Conservation (phyloP, 2,888 invertebrate species). For the Cephonodes hylas region DNA sequence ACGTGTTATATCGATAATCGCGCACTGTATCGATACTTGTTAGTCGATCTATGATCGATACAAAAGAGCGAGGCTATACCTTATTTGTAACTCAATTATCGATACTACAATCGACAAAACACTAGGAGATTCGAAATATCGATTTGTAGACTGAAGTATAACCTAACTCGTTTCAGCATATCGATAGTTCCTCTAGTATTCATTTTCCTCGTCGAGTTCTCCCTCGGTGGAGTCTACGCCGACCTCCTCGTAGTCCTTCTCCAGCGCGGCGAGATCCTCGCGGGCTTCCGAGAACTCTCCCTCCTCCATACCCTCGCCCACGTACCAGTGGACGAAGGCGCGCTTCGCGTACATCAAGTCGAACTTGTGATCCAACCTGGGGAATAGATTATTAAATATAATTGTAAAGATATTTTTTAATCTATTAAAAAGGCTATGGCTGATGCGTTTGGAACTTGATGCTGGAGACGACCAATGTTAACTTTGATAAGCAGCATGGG, state of each 20-base stretch:
- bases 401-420: no score
- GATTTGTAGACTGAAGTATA: not conserved
- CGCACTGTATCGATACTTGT: not conserved
- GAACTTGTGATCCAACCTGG: conserved; percentile 94
- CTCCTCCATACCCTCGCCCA: conserved; percentile 93
- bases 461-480: no score
- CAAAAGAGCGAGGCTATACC: not conserved
- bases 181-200: conserved; percentile 71
- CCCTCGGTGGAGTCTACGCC: conserved; percentile 88
- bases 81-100: not conserved
- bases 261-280: conserved; percentile 90
- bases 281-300: conserved; percentile 93
- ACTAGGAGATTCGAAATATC: not conserved
- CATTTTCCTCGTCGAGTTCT: conserved; percentile 85
- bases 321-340: conserved; percentile 98
- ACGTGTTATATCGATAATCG: not conserved
- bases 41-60: not conserved
- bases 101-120: no score
- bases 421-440: no score
- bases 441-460: no score
- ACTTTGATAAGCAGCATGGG: no score
- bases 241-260: conserved; percentile 90
- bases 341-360: conserved; percentile 98
- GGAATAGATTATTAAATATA: conserved; percentile 31
- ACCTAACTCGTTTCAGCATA: not conserved